Percentiles rank a stretch among this genome's conserved stretches.
Evolutionary conservation across 2,888 invertebrate species (phyloP).

Genomic region (Oligia latruncula): DNA sequence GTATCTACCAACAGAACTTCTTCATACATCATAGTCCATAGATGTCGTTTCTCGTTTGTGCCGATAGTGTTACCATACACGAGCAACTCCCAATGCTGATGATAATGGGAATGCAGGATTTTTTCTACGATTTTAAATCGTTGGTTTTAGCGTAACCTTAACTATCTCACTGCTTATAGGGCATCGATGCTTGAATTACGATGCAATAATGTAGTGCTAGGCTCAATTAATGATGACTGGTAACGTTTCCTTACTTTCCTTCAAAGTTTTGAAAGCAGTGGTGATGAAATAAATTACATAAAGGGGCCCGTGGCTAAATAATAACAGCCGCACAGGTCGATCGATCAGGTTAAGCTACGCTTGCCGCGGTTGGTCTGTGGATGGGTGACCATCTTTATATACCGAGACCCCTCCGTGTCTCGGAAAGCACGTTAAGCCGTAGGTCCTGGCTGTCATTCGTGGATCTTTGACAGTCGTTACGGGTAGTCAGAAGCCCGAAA

Average conservation of each 20-base stretch:
- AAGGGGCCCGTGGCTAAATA: too few species aligned
- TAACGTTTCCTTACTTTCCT: neutral
- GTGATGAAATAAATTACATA: too few species aligned
- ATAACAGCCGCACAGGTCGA: too few species aligned
- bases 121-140: slow-evolving; percentile 22
- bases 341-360: too few species aligned
- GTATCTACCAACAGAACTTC: slow-evolving; percentile 10
- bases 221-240: neutral
- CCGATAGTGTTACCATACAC: slow-evolving; percentile 53
- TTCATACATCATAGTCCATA: slow-evolving; percentile 63
- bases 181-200: neutral
- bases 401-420: too few species aligned
- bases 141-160: slow-evolving; percentile 14
- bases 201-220: neutral
- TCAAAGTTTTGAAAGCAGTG: too few species aligned
- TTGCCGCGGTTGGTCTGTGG: too few species aligned
- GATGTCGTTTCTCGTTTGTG: slow-evolving; percentile 70
- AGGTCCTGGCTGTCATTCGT: too few species aligned
- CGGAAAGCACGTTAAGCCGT: too few species aligned
- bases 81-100: slow-evolving; percentile 48
- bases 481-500: too few species aligned
- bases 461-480: too few species aligned
- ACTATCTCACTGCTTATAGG: slow-evolving; percentile 1
- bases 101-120: slow-evolving; percentile 45
- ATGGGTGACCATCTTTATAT: too few species aligned